Conservation (phyloP, 2,888 invertebrate species). For the Erebia palarica region DNA sequence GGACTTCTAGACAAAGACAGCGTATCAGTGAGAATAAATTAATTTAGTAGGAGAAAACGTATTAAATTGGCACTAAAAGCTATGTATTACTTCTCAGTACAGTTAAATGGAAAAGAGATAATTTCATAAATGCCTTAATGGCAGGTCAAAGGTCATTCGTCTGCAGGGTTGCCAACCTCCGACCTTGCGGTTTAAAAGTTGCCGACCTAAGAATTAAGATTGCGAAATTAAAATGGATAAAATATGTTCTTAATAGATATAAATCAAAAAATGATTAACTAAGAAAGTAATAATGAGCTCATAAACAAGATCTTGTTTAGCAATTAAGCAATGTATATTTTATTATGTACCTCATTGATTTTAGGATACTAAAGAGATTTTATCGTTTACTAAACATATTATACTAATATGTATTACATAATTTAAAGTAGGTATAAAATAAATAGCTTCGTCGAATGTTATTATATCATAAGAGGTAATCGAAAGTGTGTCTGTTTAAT, state of each 20-base stretch:
- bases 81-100: not conserved
- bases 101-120: not conserved
- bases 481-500: no score
- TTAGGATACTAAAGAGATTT: no score
- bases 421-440: no score
- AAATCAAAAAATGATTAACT: not conserved
- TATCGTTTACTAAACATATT: no score
- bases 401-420: no score
- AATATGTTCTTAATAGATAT: not conserved
- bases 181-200: constrained; percentile 13
- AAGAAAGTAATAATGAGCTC: not conserved
- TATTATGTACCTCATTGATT: no score
- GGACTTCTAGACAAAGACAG: no score
- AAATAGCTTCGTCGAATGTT: not conserved
- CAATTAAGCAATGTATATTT: no score
- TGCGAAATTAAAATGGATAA: not conserved
- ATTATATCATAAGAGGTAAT: no score
- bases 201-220: constrained; percentile 4
- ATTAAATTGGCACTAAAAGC: no score
- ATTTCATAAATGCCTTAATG: not conserved
- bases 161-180: constrained; percentile 14
- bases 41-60: no score
- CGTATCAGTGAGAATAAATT: no score
- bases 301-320: not conserved
- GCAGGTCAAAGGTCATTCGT: constrained; percentile 4